A percentile compares a stretch with the other conserved stretches of the same genome.
Evolutionary conservation across 2,113 vertebrate genomes (phyloP).

Genomic region (Chionis minor): DNA sequence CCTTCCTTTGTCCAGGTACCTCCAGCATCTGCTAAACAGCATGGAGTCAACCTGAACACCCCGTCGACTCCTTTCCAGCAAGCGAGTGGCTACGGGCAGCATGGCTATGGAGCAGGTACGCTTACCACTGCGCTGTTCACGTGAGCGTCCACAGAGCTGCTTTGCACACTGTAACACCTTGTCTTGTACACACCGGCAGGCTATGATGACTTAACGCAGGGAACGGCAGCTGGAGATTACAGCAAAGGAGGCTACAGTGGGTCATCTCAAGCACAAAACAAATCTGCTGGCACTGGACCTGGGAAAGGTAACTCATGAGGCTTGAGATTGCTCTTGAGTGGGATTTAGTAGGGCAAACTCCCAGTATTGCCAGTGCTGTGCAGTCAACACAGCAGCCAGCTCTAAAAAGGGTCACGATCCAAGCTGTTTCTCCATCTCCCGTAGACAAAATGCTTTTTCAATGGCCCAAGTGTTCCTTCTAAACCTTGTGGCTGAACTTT

Average conservation of each 20-base stretch:
- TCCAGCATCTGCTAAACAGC: constrained; percentile 88
- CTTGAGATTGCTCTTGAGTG: not conserved
- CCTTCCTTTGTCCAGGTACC: constrained; percentile 76
- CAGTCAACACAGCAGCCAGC: not conserved
- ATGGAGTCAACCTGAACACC: constrained; percentile 79
- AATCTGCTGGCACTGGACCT: constrained; percentile 86
- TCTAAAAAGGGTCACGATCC: not conserved
- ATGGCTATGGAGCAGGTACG: constrained; percentile 84
- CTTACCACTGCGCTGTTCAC: not conserved
- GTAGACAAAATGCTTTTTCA: not conserved
- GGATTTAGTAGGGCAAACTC: not conserved
- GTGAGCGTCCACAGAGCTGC: not conserved
- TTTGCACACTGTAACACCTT: not conserved
- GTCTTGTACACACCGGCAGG: constrained; percentile 72
- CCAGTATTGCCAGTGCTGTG: not conserved
- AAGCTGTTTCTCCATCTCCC: constrained; percentile 31
- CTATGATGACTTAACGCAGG: constrained; percentile 94
- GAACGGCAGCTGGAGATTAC: constrained; percentile 89
- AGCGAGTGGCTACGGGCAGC: constrained; percentile 85
- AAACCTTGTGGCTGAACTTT: not conserved
- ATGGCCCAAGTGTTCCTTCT: not conserved
- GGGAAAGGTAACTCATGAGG: constrained; percentile 87
- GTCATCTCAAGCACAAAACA: constrained; percentile 91
- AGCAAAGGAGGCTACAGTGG: constrained; percentile 93
- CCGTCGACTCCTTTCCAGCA: constrained; percentile 87